Conservation (phyloP, 2,113 vertebrate species). For the Tetraodon nigroviridis region DNA sequence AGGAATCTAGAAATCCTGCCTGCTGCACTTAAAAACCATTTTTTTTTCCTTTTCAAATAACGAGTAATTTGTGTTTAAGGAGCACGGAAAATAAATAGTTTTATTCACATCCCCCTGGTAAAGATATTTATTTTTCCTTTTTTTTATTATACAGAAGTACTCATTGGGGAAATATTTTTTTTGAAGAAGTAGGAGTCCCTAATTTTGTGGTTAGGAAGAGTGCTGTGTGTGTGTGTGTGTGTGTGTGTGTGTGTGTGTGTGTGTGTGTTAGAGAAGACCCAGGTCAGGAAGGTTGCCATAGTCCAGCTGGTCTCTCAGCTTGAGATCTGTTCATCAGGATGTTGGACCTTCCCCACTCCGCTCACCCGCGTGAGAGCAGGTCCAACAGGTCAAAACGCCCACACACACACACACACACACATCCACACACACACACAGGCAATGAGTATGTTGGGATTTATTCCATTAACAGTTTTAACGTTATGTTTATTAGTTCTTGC, state of each 20-base stretch:
- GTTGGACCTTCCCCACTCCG: background rate
- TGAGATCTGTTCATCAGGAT: background rate
- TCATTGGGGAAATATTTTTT: too few species aligned
- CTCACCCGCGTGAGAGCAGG: background rate
- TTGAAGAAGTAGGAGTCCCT: too few species aligned
- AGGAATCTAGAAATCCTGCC: background rate
- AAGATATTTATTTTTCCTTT: too few species aligned
- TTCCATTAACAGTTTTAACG: too few species aligned
- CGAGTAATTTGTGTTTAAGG: too few species aligned
- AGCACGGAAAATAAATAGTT: too few species aligned
- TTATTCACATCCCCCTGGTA: too few species aligned
- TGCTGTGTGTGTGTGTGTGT: constrained; percentile 10
- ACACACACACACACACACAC: constrained; percentile 1
- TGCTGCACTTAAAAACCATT: background rate
- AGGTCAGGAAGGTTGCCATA: constrained; percentile 5
- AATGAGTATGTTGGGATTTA: background rate
- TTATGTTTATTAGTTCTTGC: too few species aligned
- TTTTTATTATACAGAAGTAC: too few species aligned
- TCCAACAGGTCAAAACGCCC: background rate
- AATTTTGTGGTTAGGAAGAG: too few species aligned
- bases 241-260: constrained; percentile 15
- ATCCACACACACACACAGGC: constrained; percentile 1
- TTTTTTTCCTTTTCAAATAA: too few species aligned
- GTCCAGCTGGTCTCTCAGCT: constrained; percentile 1
- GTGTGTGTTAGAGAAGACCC: constrained; percentile 2